Conservation (phyloP, 2,797 vertebrate species). For the Sebastes miniatus region DNA sequence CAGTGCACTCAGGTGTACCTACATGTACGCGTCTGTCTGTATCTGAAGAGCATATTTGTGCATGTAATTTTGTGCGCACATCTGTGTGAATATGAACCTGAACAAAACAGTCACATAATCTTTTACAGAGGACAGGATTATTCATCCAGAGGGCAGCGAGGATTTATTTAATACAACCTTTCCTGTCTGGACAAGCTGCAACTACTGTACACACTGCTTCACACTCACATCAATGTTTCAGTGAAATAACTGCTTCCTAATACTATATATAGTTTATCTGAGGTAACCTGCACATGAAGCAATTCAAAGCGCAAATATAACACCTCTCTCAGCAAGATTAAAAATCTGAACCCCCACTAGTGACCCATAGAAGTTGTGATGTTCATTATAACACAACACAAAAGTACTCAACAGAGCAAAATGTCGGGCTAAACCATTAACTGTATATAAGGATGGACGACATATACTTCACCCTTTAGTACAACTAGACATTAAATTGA, state of each 20-base stretch:
- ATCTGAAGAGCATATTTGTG: background rate
- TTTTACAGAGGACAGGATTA: constrained; percentile 45
- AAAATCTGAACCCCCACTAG: no score
- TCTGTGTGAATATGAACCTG: constrained; percentile 40
- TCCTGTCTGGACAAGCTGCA: constrained; percentile 8
- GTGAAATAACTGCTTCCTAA: no score
- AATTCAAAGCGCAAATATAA: fast-evolving
- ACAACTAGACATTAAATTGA: background rate
- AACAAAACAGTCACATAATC: constrained; percentile 46
- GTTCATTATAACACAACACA: no score
- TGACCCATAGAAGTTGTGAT: no score
- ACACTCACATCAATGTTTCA: no score
- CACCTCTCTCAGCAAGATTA: no score
- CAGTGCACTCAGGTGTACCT: background rate
- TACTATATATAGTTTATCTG: no score
- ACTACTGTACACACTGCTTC: no score
- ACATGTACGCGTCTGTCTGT: background rate
- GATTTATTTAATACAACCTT: constrained; percentile 41
- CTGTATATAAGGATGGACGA: no score
- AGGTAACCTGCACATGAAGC: no score
- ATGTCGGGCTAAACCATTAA: no score
- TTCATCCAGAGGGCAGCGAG: constrained; percentile 23
- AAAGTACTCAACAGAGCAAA: no score
- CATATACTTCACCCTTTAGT: background rate
- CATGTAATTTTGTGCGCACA: background rate